phyloP scores from a whole-genome alignment of 2,797 vertebrate species.

The Silurus aristotelis region DNA sequence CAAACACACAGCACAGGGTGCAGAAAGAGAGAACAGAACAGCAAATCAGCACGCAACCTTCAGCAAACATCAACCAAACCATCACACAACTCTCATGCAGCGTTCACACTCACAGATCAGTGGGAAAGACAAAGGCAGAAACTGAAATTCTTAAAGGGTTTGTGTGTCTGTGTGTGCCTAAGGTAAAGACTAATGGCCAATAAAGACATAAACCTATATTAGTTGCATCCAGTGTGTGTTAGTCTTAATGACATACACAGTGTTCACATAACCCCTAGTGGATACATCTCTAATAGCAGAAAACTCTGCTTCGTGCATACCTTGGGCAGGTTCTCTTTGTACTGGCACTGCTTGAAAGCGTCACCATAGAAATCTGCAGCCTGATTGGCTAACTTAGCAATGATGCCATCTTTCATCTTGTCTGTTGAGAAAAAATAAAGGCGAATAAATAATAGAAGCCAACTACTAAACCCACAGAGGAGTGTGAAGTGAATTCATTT shows the following conservation, averaged over 20 bases:
- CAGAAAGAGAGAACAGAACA: slow-evolving; percentile 81
- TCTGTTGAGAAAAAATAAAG: slow-evolving; percentile 70
- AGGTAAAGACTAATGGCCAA: slow-evolving; percentile 6
- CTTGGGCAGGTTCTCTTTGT: slow-evolving; percentile 98
- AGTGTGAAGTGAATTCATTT: not conserved
- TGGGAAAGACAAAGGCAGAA: slow-evolving; percentile 46
- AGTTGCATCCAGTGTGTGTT: slow-evolving; percentile 25
- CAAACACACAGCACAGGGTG: slow-evolving; percentile 71
- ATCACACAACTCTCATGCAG: slow-evolving; percentile 55
- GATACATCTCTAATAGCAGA: not conserved
- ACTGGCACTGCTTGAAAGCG: slow-evolving; percentile 97
- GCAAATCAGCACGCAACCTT: slow-evolving; percentile 73
- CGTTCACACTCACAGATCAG: slow-evolving; percentile 50
- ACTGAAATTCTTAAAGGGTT: slow-evolving; percentile 8
- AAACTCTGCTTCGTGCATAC: slow-evolving; percentile 71
- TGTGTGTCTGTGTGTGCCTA: slow-evolving; percentile 21
- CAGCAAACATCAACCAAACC: slow-evolving; percentile 58
- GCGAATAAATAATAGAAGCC: not conserved
- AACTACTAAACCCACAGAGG: not conserved
- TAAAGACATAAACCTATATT: not conserved
- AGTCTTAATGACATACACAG: not conserved
- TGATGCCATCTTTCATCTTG: slow-evolving; percentile 98
- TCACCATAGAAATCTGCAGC: slow-evolving; percentile 96
- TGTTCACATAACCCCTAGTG: slow-evolving; percentile 36
- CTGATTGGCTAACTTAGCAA: slow-evolving; percentile 96